phyloP scores from a whole-genome alignment of 2,888 invertebrate genomes.

The Oligia strigilis region DNA sequence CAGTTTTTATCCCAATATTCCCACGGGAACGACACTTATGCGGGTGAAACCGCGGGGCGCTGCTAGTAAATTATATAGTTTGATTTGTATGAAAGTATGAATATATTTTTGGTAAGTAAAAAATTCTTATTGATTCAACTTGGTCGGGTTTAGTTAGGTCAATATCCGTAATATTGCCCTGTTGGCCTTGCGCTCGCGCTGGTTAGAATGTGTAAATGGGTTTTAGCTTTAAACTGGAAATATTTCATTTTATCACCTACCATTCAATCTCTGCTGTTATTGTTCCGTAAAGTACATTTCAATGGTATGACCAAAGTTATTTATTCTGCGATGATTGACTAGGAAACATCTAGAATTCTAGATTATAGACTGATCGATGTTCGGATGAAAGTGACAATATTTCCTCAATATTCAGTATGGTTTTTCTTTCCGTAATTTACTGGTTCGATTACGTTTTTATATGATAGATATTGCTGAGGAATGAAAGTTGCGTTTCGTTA shows the following conservation, averaged over 20 bases:
- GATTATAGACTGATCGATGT: conserved; percentile 52
- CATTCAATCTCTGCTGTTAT: conserved; percentile 46
- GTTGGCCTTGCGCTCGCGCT: conserved; percentile 72
- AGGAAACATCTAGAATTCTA: conserved; percentile 62
- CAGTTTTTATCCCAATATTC: too few relatives aligned
- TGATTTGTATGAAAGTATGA: not conserved
- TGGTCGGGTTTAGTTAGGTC: conserved; percentile 63
- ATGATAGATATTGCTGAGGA: conserved; percentile 15
- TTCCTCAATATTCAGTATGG: conserved; percentile 58
- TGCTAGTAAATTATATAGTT: too few relatives aligned
- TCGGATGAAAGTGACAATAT: conserved; percentile 62
- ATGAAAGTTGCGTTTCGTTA: conserved; percentile 31
- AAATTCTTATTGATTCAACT: conserved; percentile 7
- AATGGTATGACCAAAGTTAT: conserved; percentile 50
- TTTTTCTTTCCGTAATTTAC: conserved; percentile 67
- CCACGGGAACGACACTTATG: too few relatives aligned
- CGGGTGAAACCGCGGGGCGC: too few relatives aligned
- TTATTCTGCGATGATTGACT: conserved; percentile 53
- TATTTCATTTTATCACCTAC: conserved; percentile 52
- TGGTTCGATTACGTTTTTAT: conserved; percentile 55
- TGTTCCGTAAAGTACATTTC: conserved; percentile 57
- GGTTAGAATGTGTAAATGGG: conserved; percentile 57
- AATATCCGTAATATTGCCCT: conserved; percentile 66
- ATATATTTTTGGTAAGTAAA: conserved; percentile 2
- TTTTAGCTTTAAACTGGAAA: conserved; percentile 43